Evolutionary conservation across 2,113 vertebrate genomes (phyloP).

Genomic region (Dipodomys spectabilis): DNA sequence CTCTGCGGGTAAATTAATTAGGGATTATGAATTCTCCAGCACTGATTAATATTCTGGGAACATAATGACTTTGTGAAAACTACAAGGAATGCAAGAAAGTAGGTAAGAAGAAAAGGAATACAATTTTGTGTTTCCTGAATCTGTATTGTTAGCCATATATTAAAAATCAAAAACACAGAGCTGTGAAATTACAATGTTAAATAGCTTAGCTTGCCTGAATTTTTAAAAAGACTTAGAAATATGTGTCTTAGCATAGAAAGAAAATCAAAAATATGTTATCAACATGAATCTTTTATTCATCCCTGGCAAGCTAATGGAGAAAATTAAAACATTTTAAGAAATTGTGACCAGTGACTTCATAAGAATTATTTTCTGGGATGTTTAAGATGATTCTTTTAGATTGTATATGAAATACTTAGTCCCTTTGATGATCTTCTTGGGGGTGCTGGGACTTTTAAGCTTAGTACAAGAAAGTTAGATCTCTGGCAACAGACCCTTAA

Average conservation of each 20-base stretch:
- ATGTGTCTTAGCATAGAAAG: background rate
- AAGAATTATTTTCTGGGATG: background rate
- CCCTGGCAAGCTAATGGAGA: background rate
- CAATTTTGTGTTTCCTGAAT: background rate
- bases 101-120: background rate
- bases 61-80: background rate
- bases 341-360: background rate
- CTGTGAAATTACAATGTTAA: background rate
- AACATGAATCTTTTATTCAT: background rate
- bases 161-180: constrained; percentile 2
- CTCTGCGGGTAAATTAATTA: background rate
- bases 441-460: background rate
- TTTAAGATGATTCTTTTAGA: background rate
- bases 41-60: background rate
- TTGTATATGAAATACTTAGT: background rate
- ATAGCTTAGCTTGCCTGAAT: background rate
- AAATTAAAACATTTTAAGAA: background rate
- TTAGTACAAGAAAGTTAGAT: background rate
- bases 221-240: background rate
- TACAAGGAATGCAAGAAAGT: background rate
- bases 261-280: background rate
- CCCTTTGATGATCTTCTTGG: background rate
- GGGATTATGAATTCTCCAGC: background rate
- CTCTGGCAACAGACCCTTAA: too few relatives aligned
- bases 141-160: background rate